phyloP scores from a whole-genome alignment of 2,113 vertebrate genomes.

The Mus musculus region GRCm39 chr10:88097501-88098000 shows the following conservation, averaged over 20 bases:
- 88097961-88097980: not conserved
- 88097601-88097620: not conserved
- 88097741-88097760: constrained; percentile 14
- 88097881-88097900: not conserved
- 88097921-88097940: not conserved
- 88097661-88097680: not conserved
- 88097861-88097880: not conserved
- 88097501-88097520: constrained; percentile 37
- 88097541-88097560: constrained; percentile 25
- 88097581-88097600: constrained; percentile 37
- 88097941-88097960: not conserved
- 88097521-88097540: constrained; percentile 36
- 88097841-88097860: not conserved
- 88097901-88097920: not conserved
- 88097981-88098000: not conserved
- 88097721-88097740: not conserved
- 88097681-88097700: constrained; percentile 52
- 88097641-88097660: not conserved
- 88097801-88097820: not conserved
- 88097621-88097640: constrained; percentile 41
- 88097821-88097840: not conserved
- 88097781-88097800: not conserved
- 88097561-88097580: constrained; percentile 26
- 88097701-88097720: constrained; percentile 20
- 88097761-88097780: not conserved